Evolutionary conservation across 2,797 vertebrate genomes (phyloP).

Genomic region (Euthynnus affinis): DNA sequence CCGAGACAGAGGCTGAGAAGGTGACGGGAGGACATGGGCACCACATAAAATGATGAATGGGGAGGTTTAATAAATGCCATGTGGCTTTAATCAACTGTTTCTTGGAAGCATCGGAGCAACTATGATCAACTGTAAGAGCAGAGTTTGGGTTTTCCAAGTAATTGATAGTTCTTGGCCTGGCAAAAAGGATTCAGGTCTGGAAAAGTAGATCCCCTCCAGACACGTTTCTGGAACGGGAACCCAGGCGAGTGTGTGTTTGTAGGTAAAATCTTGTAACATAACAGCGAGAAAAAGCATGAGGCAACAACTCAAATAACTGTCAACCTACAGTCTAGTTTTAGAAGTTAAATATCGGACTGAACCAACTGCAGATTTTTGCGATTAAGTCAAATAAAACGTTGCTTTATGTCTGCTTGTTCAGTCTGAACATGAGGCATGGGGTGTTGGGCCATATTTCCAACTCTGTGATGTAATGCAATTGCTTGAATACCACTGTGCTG

Average conservation of each 20-base stretch:
- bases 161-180: constrained; percentile 39
- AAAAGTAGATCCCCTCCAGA: constrained; percentile 50
- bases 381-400: constrained; percentile 6
- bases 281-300: constrained; percentile 11
- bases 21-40: constrained; percentile 49
- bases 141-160: constrained; percentile 24
- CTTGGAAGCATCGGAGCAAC: constrained; percentile 55
- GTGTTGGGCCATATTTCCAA: constrained; percentile 54
- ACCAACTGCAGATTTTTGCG: neutral
- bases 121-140: constrained; percentile 23
- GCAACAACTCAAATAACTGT: neutral
- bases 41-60: constrained; percentile 39
- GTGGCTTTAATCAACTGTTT: constrained; percentile 56
- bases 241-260: neutral
- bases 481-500: constrained; percentile 55
- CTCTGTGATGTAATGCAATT: constrained; percentile 72
- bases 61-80: constrained; percentile 54
- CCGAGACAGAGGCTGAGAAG: constrained; percentile 19
- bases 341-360: neutral
- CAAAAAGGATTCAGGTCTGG: constrained; percentile 47
- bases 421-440: constrained; percentile 53
- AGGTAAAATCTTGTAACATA: constrained; percentile 22
- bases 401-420: constrained; percentile 39
- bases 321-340: neutral
- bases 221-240: neutral